These are phyloP conservation scores for Synanthedon vespiformis DNA, from an alignment of 2,888 invertebrate genomes.

Conservation along the genomic window DNA sequence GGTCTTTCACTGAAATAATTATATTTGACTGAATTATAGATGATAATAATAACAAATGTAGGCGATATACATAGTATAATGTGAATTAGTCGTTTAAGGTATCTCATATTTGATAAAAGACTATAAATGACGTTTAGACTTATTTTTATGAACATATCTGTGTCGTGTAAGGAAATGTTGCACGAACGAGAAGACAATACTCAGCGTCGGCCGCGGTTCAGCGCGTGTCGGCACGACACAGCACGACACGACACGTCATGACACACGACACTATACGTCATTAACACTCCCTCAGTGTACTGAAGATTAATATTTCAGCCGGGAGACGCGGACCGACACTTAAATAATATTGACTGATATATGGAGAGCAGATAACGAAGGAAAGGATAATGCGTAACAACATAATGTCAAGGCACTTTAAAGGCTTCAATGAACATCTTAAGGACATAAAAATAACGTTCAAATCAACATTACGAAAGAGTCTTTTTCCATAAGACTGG, in stretches of 20 bases:
- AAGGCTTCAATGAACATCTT: background rate
- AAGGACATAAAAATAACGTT: too few relatives aligned
- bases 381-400: background rate
- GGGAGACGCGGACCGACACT: too few relatives aligned
- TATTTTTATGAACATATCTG: conserved; percentile 67
- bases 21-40: conserved; percentile 64
- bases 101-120: conserved; percentile 69
- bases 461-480: too few relatives aligned
- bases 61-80: conserved; percentile 30
- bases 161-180: conserved; percentile 49
- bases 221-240: background rate
- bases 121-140: conserved; percentile 61
- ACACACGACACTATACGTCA: background rate
- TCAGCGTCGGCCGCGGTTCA: conserved; percentile 16
- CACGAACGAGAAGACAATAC: conserved; percentile 62
- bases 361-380: background rate
- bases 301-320: too few relatives aligned
- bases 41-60: conserved; percentile 45
- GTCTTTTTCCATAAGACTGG: too few relatives aligned
- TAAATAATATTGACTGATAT: too few relatives aligned
- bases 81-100: conserved; percentile 58
- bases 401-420: background rate
- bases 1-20: conserved; percentile 39
- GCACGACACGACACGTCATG: background rate
- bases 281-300: too few relatives aligned